Evolutionary conservation across 2,113 vertebrate genomes (phyloP).

Genomic region (Lagopus leucura): DNA sequence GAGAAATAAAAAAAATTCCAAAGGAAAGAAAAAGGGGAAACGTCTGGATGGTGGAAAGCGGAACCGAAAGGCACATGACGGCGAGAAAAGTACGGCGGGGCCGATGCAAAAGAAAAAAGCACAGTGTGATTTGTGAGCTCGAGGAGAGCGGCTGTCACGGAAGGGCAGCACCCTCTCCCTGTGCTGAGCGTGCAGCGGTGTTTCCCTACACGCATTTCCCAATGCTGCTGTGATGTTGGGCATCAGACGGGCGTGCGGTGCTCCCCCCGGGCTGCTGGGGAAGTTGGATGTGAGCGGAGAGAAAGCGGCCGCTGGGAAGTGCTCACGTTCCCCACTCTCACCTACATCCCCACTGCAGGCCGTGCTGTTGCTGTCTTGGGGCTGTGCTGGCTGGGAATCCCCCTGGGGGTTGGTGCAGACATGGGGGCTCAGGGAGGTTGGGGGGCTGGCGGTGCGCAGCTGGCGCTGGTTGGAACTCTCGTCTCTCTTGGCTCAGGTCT

Average conservation of each 20-base stretch:
- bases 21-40: constrained; percentile 73
- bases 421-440: rapidly evolving
- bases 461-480: background rate
- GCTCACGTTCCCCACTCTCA: rapidly evolving
- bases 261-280: background rate
- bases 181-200: rapidly evolving
- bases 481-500: constrained; percentile 10
- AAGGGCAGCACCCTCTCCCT: background rate
- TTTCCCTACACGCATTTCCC: rapidly evolving
- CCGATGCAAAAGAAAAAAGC: background rate
- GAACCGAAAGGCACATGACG: constrained; percentile 51
- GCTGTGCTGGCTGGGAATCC: rapidly evolving
- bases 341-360: rapidly evolving
- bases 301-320: background rate
- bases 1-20: constrained; percentile 65
- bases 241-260: rapidly evolving
- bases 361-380: background rate
- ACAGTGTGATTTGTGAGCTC: rapidly evolving
- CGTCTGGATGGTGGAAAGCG: constrained; percentile 55
- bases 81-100: background rate
- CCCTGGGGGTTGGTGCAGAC: rapidly evolving
- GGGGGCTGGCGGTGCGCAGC: background rate
- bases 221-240: rapidly evolving
- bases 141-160: constrained; percentile 23
- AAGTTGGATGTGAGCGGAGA: background rate